A percentile compares a stretch with the other conserved stretches of the same genome.
These are phyloP conservation scores for Paradoxurus hermaphroditus DNA, from an alignment of 2,113 vertebrate genomes.

Conservation along the genomic window DNA sequence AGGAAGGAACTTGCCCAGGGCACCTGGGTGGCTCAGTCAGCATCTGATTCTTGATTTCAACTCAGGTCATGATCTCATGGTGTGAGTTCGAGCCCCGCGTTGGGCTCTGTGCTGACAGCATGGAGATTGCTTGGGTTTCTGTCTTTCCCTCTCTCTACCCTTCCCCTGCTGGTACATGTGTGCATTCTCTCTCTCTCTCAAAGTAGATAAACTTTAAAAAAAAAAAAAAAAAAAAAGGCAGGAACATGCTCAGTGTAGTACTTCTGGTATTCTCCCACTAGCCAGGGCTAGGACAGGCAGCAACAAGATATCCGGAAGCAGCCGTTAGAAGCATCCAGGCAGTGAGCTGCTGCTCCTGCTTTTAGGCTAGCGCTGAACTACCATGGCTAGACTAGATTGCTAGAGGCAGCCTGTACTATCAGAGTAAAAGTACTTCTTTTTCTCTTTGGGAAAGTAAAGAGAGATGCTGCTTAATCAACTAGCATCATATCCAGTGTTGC, in stretches of 20 bases:
- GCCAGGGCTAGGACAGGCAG: neutral
- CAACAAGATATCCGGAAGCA: neutral
- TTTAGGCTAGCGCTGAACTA: neutral
- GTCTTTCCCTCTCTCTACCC: too few species aligned
- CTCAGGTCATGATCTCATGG: too few species aligned
- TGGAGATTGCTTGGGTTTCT: too few species aligned
- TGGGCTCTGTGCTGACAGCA: too few species aligned
- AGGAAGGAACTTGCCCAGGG: neutral
- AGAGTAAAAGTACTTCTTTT: constrained; percentile 7
- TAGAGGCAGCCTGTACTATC: neutral
- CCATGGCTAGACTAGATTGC: neutral
- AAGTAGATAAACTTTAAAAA: too few species aligned
- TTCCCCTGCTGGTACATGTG: too few species aligned
- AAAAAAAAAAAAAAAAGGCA: neutral
- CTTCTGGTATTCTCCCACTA: neutral
- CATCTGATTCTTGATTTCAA: too few species aligned
- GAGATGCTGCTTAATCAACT: neutral
- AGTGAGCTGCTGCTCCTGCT: neutral
- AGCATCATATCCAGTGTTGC: constrained; percentile 7
- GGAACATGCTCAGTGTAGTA: neutral
- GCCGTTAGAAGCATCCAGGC: neutral
- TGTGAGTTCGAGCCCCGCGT: too few species aligned
- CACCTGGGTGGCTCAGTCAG: too few species aligned
- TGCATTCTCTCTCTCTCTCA: too few species aligned
- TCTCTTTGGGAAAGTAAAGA: neutral